phyloP scores from a whole-genome alignment of 2,113 vertebrate genomes.

The Condylura cristata region DNA sequence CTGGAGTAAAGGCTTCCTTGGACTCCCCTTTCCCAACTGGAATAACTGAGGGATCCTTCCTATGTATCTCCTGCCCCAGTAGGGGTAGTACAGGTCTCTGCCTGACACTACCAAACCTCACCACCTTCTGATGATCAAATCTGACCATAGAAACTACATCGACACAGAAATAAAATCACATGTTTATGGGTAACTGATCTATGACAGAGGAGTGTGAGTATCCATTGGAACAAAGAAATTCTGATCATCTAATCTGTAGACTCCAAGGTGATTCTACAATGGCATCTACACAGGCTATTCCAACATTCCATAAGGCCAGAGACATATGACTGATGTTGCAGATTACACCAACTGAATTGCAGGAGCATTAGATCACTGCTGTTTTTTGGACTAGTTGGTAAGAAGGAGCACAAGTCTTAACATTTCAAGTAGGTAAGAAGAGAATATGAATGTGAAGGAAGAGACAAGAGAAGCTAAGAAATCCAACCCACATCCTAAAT shows the following conservation, averaged over 20 bases:
- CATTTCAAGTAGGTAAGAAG: constrained; percentile 5
- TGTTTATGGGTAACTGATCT: background rate
- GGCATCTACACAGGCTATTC: background rate
- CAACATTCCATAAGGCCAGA: background rate
- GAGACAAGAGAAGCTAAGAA: background rate
- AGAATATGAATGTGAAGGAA: constrained; percentile 30
- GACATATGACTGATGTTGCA: background rate
- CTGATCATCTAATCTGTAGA: background rate
- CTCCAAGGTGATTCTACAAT: background rate
- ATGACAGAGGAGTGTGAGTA: too few relatives aligned
- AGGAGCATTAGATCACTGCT: background rate
- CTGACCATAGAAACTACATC: background rate
- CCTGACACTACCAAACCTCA: too few relatives aligned
- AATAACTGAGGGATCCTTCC: background rate
- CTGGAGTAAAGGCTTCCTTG: background rate
- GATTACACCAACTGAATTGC: background rate
- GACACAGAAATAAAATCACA: background rate
- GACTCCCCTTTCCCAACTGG: background rate
- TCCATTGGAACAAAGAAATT: too few relatives aligned
- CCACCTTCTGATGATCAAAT: too few relatives aligned
- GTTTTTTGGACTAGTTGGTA: background rate
- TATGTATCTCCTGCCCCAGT: background rate
- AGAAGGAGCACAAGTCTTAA: background rate
- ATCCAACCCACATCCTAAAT: background rate
- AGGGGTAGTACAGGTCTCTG: too few relatives aligned